Evolutionary conservation across 1,140 invertebrate genomes (phyloP).

Genomic region (Whitmania pigra): DNA sequence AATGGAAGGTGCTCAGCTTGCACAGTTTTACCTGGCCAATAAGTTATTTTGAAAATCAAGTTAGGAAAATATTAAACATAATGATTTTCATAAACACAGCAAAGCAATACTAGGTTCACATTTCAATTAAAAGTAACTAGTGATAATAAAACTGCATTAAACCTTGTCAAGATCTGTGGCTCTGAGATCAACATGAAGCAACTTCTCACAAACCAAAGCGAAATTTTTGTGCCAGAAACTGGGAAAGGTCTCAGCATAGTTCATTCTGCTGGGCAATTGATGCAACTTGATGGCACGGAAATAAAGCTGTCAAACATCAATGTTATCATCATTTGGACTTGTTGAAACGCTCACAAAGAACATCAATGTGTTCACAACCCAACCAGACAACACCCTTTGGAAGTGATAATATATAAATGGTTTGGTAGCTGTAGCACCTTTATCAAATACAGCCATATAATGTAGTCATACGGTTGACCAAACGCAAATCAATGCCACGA

Average conservation of each 20-base stretch:
- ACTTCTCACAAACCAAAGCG: constrained; percentile 34
- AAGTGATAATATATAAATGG: not conserved
- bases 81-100: too few species aligned
- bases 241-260: constrained; percentile 25
- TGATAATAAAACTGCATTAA: not conserved
- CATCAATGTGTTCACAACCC: not conserved
- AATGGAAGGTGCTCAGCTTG: constrained; percentile 30
- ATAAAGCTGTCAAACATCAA: constrained; percentile 19
- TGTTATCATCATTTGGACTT: not conserved
- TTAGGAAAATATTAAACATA: not conserved
- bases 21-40: constrained; percentile 23
- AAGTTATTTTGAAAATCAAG: not conserved
- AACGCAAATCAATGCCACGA: not conserved
- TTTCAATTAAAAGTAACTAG: not conserved
- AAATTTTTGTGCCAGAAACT: constrained; percentile 38
- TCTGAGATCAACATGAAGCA: constrained; percentile 25
- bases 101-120: not conserved
- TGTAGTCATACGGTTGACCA: not conserved
- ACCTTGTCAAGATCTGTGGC: not conserved
- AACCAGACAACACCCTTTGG: not conserved
- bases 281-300: constrained; percentile 21
- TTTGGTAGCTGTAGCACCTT: not conserved
- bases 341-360: not conserved
- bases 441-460: not conserved
- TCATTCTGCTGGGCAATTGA: constrained; percentile 17